Percentiles rank a stretch among this genome's conserved stretches.
Conservation (phyloP, 2,797 vertebrate species). For the Leucoraja ocellata region DNA sequence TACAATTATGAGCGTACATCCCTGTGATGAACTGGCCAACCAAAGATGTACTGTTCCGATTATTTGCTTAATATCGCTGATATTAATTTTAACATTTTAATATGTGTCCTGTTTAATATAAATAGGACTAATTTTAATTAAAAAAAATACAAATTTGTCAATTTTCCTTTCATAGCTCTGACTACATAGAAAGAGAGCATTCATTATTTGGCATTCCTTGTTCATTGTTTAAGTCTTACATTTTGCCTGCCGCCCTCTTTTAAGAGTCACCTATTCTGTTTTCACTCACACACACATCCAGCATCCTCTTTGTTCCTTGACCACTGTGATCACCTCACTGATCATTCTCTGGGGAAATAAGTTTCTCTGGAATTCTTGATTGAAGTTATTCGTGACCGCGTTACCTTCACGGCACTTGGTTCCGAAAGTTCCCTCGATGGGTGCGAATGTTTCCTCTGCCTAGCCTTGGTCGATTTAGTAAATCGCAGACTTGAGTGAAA, state of each 20-base stretch:
- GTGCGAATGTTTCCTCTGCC: background rate
- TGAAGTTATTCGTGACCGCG: background rate
- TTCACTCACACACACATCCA: background rate
- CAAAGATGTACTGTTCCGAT: background rate
- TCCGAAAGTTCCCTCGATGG: background rate
- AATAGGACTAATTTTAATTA: background rate
- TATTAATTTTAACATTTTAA: background rate
- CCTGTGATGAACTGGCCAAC: background rate
- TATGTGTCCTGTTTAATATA: no score
- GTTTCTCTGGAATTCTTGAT: background rate
- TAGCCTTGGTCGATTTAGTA: background rate
- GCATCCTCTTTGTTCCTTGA: background rate
- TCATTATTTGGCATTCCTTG: no score
- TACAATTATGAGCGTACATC: no score
- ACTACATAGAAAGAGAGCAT: background rate
- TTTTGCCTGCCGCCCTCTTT: background rate
- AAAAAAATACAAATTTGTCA: background rate
- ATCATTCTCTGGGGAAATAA: background rate
- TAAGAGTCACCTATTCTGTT: background rate
- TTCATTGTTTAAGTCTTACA: background rate
- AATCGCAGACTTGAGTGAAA: background rate
- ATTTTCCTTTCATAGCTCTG: background rate
- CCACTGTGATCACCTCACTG: background rate
- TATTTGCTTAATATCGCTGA: background rate
- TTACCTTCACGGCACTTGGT: background rate